Conservation (phyloP, 2,888 invertebrate species). For the Slavum lentiscoides region DNA sequence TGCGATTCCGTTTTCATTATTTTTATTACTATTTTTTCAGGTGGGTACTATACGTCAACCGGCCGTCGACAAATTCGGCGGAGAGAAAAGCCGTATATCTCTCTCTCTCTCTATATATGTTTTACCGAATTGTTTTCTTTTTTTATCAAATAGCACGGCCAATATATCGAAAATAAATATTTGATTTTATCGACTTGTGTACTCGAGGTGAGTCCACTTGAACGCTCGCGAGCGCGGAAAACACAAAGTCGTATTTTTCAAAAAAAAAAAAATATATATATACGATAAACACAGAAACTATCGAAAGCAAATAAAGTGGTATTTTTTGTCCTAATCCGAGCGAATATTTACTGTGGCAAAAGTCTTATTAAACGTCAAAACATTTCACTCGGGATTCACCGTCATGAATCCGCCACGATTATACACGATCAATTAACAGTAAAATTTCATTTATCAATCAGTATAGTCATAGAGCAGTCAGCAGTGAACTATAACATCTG, state of each 20-base stretch:
- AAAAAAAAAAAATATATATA: no score
- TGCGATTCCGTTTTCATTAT: background rate
- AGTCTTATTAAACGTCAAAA: no score
- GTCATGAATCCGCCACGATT: no score
- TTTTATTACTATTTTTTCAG: background rate
- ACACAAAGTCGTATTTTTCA: background rate
- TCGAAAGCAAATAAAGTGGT: background rate
- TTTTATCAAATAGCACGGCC: background rate
- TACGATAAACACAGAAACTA: background rate
- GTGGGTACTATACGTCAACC: background rate
- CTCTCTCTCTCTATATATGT: background rate
- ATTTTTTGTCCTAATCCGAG: no score
- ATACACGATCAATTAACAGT: no score
- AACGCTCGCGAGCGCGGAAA: background rate
- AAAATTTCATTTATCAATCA: no score
- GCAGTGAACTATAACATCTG: no score
- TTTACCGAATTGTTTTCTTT: background rate
- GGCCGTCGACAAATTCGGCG: background rate
- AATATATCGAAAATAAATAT: conserved; percentile 28
- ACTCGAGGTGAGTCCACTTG: background rate
- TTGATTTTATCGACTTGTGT: conserved; percentile 3
- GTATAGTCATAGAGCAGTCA: no score
- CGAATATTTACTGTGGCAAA: no score
- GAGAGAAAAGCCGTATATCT: background rate
- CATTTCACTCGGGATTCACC: no score